phyloP scores from a whole-genome alignment of 2,797 vertebrate genomes.

The Rhyacichthys aspro region DNA sequence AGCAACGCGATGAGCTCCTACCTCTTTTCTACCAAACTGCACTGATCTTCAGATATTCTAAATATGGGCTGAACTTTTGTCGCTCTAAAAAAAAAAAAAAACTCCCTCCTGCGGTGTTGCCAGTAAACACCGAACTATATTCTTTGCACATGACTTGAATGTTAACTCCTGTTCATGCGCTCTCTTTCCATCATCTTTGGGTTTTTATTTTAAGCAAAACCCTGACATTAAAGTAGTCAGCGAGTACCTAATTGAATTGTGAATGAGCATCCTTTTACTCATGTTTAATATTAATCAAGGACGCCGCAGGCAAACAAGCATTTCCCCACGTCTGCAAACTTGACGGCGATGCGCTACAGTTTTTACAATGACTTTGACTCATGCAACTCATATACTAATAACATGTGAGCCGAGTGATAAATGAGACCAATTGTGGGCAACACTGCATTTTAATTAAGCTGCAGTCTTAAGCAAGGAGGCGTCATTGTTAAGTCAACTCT shows the following conservation, averaged over 20 bases:
- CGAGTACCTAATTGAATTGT: conserved; percentile 35
- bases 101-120: neutral
- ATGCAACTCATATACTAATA: conserved; percentile 50
- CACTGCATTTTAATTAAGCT: conserved; percentile 78
- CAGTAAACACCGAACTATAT: neutral
- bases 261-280: conserved; percentile 35
- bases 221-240: neutral
- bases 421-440: conserved; percentile 71
- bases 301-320: conserved; percentile 40
- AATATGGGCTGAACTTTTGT: neutral
- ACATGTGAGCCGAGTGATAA: conserved; percentile 67
- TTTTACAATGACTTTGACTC: conserved; percentile 58
- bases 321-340: conserved; percentile 53
- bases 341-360: conserved; percentile 51
- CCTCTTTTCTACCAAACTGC: conserved; percentile 1
- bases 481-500: conserved; percentile 75
- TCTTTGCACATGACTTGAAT: neutral
- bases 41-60: neutral
- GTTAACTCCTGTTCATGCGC: neutral
- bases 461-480: conserved; percentile 68
- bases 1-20: neutral
- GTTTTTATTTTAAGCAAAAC: neutral
- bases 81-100: neutral
- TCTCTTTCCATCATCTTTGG: too few relatives aligned
- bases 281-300: conserved; percentile 55